Evolutionary conservation across 2,797 vertebrate genomes (phyloP).

Genomic region (Syngnathus rostellatus): DNA sequence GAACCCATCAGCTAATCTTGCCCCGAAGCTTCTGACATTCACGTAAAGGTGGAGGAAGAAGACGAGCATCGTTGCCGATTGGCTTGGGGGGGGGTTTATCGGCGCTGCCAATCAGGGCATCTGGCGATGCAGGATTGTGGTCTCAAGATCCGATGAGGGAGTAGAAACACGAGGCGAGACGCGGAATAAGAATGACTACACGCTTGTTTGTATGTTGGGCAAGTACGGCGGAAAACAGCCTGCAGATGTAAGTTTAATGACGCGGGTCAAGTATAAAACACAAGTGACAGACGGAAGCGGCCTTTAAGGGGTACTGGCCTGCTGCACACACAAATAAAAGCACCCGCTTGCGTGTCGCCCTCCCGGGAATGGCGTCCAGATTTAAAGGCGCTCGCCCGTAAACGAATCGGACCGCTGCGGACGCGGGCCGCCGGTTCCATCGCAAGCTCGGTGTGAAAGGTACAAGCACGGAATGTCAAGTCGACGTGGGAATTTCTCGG

Average conservation of each 20-base stretch:
- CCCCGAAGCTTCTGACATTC: slow-evolving; percentile 57
- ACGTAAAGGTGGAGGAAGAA: slow-evolving; percentile 47
- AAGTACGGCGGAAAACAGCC: slow-evolving; percentile 6
- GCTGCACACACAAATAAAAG: slow-evolving; percentile 6
- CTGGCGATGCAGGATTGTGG: slow-evolving; percentile 20
- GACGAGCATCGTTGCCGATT: slow-evolving; percentile 37
- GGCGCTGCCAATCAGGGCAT: slow-evolving; percentile 38
- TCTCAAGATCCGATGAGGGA: background rate
- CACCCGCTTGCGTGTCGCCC: background rate
- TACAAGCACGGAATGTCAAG: background rate
- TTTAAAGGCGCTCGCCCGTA: background rate
- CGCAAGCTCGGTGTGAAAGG: background rate
- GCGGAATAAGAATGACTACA: slow-evolving; percentile 2
- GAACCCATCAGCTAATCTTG: slow-evolving; percentile 47
- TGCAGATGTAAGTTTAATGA: slow-evolving; percentile 17
- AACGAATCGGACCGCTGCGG: background rate
- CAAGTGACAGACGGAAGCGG: slow-evolving; percentile 17
- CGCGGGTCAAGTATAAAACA: slow-evolving; percentile 24
- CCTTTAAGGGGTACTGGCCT: slow-evolving; percentile 1
- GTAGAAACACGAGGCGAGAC: background rate
- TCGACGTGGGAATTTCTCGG: background rate
- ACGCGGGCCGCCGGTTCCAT: background rate
- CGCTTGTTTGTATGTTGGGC: slow-evolving; percentile 4
- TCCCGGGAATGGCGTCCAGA: slow-evolving; percentile 1
- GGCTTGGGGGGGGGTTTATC: slow-evolving; percentile 23